A percentile compares a stretch with the other conserved stretches of the same genome.
phyloP scores from a whole-genome alignment of 2,113 vertebrate species.

The Heloderma charlesbogerti region DNA sequence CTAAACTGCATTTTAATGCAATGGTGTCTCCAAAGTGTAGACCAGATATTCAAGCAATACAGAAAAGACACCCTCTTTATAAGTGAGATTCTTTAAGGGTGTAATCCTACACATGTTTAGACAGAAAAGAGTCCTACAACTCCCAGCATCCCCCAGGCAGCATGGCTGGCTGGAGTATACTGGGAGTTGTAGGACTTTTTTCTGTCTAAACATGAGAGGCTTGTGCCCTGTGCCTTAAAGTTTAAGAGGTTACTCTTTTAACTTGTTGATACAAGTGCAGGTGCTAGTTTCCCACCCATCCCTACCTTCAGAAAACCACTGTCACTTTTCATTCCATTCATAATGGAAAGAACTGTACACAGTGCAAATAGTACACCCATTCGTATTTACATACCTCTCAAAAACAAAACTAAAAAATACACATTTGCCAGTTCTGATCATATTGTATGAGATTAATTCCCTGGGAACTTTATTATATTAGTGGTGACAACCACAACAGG shows the following conservation, averaged over 20 bases:
- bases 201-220: too few species aligned
- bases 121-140: too few species aligned
- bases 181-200: too few species aligned
- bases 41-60: conserved; percentile 48
- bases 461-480: conserved; percentile 28
- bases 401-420: conserved; percentile 23
- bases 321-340: conserved; percentile 31
- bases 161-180: too few species aligned
- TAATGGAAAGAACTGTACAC: not conserved
- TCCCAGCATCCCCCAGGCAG: too few species aligned
- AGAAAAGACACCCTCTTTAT: conserved; percentile 8
- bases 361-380: conserved; percentile 53
- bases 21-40: conserved; percentile 9
- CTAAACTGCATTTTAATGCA: not conserved
- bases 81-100: not conserved
- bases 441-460: conserved; percentile 9
- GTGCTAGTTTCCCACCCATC: conserved; percentile 14
- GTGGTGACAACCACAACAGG: conserved; percentile 29
- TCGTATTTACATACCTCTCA: conserved; percentile 43
- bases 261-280: conserved; percentile 37
- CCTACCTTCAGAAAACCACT: not conserved
- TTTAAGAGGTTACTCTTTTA: conserved; percentile 16
- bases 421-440: not conserved
- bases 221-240: not conserved
- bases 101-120: too few species aligned